Evolutionary conservation across 2,888 invertebrate genomes (phyloP), one percentile per base, ranked within the genome.

Genomic region (Smittia sp.): DNA sequence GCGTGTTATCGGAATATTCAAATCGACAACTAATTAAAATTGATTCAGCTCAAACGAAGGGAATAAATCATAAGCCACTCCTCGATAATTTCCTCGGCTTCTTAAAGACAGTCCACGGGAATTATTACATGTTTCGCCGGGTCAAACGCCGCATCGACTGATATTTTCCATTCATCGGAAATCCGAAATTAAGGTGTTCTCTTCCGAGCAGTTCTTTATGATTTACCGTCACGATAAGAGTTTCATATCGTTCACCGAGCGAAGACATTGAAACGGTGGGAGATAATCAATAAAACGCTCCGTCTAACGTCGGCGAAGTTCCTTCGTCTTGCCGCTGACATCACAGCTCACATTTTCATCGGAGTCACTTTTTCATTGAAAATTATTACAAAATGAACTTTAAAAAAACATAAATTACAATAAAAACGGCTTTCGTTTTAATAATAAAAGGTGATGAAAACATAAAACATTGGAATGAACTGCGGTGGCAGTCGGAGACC

Each of bases 21-120:
- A 68, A 68, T 68, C 68, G 27, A 27, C 46, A 41, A 68, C 70
- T 70, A 70, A 70, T 70, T 70, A 70, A 70, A 70, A 70, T 70
- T 70, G 70, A 70, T 70, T 70, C 54, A 39, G 54, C 24, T 4
- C 63, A 24, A 52, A 52, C 46, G 46, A n/a, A 46, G 9, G 46
- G 46, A 13, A 46, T 46, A 46, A 46, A 46, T 46, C 46, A 46
- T 46, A 46, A 46, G 46, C 46, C 46, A 46, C 46, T 46, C 46
- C 46, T 46, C 46, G 46, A 46, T 46, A 62, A 62, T 62, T 20
- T 62, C 22, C 25, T 63, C 63, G 63, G 25, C 20, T 15, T 38
- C 46, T 46, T 32, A 52, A 68, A 68, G 52, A 68, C 52, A 68
- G 68, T 52, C 13, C 39, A 11, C 18, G 39, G 20, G 54, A 15